These are phyloP conservation scores for Guaruba guarouba DNA, from an alignment of 2,113 vertebrate species.

Conservation along the genomic window DNA sequence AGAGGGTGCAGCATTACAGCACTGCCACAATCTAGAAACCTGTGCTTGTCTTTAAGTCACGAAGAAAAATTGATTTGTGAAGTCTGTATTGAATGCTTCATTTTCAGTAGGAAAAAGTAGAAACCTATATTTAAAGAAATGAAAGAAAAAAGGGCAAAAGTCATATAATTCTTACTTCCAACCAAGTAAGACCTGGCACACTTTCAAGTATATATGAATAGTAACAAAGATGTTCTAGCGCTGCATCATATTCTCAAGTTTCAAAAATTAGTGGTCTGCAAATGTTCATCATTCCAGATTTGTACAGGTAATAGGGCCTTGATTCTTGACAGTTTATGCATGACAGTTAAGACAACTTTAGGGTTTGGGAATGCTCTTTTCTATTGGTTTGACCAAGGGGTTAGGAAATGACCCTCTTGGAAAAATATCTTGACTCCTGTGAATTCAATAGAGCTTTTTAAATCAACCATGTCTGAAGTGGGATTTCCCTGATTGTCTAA, in stretches of 20 bases:
- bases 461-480: not conserved
- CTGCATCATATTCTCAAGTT: not conserved
- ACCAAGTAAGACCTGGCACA: not conserved
- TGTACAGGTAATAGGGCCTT: not conserved
- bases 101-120: not conserved
- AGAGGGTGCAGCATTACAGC: not conserved
- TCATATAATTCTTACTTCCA: not conserved
- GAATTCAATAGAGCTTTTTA: not conserved
- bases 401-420: not conserved
- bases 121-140: not conserved
- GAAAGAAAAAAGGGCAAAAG: not conserved
- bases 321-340: not conserved
- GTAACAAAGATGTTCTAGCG: not conserved
- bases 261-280: not conserved
- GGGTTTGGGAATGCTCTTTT: not conserved
- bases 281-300: not conserved
- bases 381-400: not conserved
- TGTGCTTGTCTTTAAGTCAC: not conserved
- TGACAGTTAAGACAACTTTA: not conserved
- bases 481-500: not conserved
- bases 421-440: not conserved
- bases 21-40: not conserved
- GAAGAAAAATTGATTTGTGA: not conserved
- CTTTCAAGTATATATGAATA: not conserved
- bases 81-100: not conserved